These are phyloP conservation scores for Axis porcinus DNA, from an alignment of 2,113 vertebrate genomes.

Conservation along the genomic window DNA sequence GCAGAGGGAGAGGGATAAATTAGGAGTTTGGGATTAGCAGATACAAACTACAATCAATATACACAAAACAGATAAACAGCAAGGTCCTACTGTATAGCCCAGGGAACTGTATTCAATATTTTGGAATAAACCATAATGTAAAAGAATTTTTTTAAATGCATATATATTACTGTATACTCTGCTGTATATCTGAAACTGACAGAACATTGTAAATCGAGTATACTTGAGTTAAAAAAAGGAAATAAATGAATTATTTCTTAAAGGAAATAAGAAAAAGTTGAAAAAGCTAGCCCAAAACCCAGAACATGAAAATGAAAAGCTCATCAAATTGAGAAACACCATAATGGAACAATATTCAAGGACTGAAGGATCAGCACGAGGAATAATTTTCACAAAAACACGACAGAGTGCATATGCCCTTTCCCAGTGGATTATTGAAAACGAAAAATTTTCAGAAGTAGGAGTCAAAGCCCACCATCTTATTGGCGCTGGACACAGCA, in stretches of 20 bases:
- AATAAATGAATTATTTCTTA: slow-evolving; percentile 44
- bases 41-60: background rate
- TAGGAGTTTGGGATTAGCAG: background rate
- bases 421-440: slow-evolving; percentile 91
- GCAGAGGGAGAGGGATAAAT: background rate
- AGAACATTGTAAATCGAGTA: background rate
- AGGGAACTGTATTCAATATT: background rate
- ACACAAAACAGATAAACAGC: background rate
- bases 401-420: slow-evolving; percentile 91
- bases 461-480: slow-evolving; percentile 88
- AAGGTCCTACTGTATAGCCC: background rate
- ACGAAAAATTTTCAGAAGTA: slow-evolving; percentile 90
- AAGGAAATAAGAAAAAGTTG: slow-evolving; percentile 87
- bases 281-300: slow-evolving; percentile 81
- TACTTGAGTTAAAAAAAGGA: background rate
- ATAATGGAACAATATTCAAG: slow-evolving; percentile 90
- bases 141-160: background rate
- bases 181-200: background rate
- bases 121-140: background rate
- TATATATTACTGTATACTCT: background rate
- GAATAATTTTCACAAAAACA: slow-evolving; percentile 97
- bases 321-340: slow-evolving; percentile 82
- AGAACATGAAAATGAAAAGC: slow-evolving; percentile 90
- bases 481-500: slow-evolving; percentile 92
- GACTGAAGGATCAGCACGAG: slow-evolving; percentile 80